Evolutionary conservation across 2,797 vertebrate genomes (phyloP), one percentile per base, ranked within the genome.

Genomic region (Huso huso): DNA sequence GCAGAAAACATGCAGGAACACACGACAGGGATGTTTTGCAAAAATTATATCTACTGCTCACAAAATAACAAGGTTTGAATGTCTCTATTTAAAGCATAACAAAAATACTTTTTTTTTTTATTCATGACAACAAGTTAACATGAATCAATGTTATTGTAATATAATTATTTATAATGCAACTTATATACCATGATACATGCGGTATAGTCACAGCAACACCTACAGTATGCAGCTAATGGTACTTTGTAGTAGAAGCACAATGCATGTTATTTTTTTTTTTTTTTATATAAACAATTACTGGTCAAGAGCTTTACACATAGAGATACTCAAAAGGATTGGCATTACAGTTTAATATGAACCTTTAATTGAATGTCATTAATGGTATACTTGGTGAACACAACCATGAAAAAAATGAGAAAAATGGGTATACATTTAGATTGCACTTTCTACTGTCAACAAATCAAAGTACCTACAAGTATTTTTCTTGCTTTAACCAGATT

Each of bases 111-210:
- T 80, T 69, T 73, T 74, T 82, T 73, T 37, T 37, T 37, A 37
- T 37, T 78, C 72, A 80, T 80, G 70, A 72, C 75, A 75, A 74
- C 62, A 49, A 49, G 67, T 62, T 64, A 51, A 52, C 51, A 69
- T 59, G 78, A 78, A 62, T 69, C 66, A 76, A 64, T 73, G 78
- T 69, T 71, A 73, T 76, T 80, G 5, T 37, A 37, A 37, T 37
- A 37, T 37, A 4, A 37, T 37, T 4, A 37, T 37, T 37, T 37
- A 37, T 37, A 37, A 37, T 5, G 37, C 77, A 75, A 81, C 89
- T 85, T 84, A 85, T 86, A 87, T 80, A 89, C 70, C 70, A 67
- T 74, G 80, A 72, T 79, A 80, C 75, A 82, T 64, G 66, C 71
- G 72, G 77, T 78, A 74, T 68, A 58, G 73, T 68, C 70, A 77